These are phyloP conservation scores for Megaptera novaeangliae DNA, from an alignment of 2,113 vertebrate species.

Conservation along the genomic window DNA sequence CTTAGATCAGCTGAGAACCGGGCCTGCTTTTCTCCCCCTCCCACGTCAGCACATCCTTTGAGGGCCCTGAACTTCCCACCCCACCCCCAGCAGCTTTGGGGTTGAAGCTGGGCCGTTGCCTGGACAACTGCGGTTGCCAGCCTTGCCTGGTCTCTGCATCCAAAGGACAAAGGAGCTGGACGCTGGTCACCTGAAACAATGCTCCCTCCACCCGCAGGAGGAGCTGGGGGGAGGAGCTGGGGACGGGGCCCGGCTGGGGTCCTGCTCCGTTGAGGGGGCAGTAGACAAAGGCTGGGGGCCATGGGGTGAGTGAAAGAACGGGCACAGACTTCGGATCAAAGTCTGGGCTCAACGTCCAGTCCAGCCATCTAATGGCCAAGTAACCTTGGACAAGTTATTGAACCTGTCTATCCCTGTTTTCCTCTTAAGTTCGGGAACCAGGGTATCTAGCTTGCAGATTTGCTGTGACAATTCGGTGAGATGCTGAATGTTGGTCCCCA, in stretches of 20 bases:
- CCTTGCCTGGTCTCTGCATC: neutral
- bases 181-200: neutral
- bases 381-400: neutral
- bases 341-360: neutral
- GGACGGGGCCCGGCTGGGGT: no score
- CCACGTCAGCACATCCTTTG: neutral
- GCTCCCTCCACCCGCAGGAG: no score
- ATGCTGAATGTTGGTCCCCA: neutral
- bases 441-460: neutral
- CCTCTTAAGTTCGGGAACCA: neutral
- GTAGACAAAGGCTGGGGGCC: neutral
- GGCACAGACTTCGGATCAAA: no score
- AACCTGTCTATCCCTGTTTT: neutral
- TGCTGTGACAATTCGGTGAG: neutral
- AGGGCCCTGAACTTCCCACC: neutral
- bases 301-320: fast-evolving
- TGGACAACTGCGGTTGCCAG: neutral
- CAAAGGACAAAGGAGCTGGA: neutral
- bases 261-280: fast-evolving
- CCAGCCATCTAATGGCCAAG: neutral
- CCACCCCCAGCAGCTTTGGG: neutral
- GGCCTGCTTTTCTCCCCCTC: neutral
- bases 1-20: fast-evolving
- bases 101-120: neutral
- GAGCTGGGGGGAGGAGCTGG: neutral